These are phyloP conservation scores for Sialia sialis DNA, from an alignment of 2,113 vertebrate genomes.

Conservation along the genomic window DNA sequence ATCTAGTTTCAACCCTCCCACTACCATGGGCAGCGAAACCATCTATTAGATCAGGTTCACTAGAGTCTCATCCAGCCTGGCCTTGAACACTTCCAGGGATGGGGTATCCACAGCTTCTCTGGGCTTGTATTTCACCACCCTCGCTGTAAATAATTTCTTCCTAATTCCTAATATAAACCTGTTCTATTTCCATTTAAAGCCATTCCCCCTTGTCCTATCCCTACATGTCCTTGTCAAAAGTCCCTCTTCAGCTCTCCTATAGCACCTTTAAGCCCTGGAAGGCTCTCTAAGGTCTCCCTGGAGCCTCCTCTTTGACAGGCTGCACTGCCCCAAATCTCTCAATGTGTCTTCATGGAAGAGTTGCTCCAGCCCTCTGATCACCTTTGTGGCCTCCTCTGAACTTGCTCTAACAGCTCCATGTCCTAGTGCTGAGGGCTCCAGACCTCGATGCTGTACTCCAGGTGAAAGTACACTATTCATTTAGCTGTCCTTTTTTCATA, in stretches of 20 bases:
- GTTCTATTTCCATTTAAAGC: no score
- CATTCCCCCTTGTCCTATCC: not conserved
- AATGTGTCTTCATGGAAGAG: not conserved
- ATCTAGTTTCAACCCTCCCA: not conserved
- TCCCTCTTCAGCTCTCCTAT: no score
- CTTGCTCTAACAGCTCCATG: not conserved
- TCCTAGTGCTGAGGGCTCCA: not conserved
- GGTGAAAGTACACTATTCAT: not conserved
- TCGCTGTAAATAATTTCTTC: not conserved
- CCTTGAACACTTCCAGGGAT: not conserved
- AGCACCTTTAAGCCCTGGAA: not conserved
- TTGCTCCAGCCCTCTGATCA: not conserved
- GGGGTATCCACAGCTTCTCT: not conserved
- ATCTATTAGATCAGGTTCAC: not conserved
- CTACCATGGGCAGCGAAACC: fast-evolving
- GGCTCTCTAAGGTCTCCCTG: not conserved
- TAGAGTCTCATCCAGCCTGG: not conserved
- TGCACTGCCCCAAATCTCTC: not conserved
- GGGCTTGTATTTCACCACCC: not conserved
- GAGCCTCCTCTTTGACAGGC: not conserved
- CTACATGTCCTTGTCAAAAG: not conserved
- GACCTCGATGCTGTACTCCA: not conserved
- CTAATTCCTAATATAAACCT: not conserved
- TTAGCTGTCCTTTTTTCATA: not conserved
- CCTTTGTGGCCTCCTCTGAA: not conserved